A percentile compares a stretch with the other conserved stretches of the same genome.
phyloP scores from a whole-genome alignment of 2,113 vertebrate species.

The Thymallus thymallus region DNA sequence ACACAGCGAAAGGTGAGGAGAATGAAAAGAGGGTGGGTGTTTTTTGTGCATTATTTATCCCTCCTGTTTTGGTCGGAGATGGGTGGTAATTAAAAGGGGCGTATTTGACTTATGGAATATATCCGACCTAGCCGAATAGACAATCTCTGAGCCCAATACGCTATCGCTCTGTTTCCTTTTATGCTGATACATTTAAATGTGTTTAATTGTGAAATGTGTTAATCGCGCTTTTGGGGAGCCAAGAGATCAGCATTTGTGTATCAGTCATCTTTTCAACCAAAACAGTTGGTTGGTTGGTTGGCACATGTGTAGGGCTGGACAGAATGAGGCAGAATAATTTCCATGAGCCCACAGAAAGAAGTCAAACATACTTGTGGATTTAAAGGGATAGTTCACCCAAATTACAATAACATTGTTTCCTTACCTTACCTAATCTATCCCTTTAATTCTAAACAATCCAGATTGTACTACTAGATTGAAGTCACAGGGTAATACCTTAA shows the following conservation, averaged over 20 bases:
- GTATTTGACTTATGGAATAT: not conserved
- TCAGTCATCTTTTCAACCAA: not conserved
- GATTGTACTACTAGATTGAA: not conserved
- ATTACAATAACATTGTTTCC: not conserved
- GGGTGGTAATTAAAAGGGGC: not conserved
- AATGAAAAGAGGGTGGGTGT: conserved; percentile 16
- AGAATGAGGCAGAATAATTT: not conserved
- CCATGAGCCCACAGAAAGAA: not conserved
- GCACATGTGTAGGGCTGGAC: not conserved
- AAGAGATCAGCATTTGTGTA: not conserved
- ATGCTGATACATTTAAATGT: not conserved
- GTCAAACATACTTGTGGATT: not conserved
- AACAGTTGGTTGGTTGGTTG: not conserved
- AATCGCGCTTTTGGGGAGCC: too few relatives aligned
- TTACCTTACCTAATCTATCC: too few relatives aligned
- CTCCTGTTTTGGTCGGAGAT: not conserved
- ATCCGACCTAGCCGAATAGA: conserved; percentile 4
- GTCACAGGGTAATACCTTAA: not conserved
- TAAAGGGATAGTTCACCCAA: not conserved
- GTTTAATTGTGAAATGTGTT: conserved; percentile 1
- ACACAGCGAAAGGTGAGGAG: conserved; percentile 5
- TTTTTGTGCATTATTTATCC: not conserved
- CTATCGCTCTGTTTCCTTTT: not conserved
- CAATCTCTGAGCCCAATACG: not conserved
- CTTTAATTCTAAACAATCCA: not conserved